Base-by-base conservation (phyloP, 1,140 invertebrate genomes). In the Asobara japonica region DNA sequence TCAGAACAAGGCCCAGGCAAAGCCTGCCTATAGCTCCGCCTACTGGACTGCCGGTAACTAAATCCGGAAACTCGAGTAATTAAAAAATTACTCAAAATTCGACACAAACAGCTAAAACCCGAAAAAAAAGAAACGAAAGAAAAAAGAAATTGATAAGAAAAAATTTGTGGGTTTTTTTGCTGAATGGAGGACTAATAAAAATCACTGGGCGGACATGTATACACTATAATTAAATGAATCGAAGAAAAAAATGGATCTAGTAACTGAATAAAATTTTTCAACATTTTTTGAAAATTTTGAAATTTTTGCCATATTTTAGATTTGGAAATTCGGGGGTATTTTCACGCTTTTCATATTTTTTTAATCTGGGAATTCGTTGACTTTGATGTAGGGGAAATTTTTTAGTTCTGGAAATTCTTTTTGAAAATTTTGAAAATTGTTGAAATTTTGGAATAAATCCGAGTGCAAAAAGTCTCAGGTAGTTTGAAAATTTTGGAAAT, bases 1-100 rank as follows among this genome's bases (percentile, higher is more conserved):
- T 78, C 91, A 92, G 81, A 90, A 91, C 60, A 93, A 93, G 83
- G 87, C 90, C 72, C 90, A 90, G 74, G 88, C 90, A 22, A 93
- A 93, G 80, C 90, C 90, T 77, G 92, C 91, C 76, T 89, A 89
- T 60, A 90, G 88, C 80, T 88, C 89, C 68, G 88, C 86, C 41
- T 92, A 92, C 77, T 92, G 91, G 91, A 88, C 88, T 73, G 87
- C 87, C 77, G 88, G 89, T 78, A 90, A 90, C 80, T 90, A 89
- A 88, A 77, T 51, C 33, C 18, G 71, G 70, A 73, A 77, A 60
- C 36, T 36, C 20, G 48, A 31, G 29, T 33, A 18, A 27, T 13
- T 51, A 5, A 56, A 13, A 56, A 56, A 18, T 25, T 13, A 27
- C 51, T 10, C 18, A 20, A 27, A 45, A 29, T 48, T 48, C 13